A percentile compares a stretch with the other conserved stretches of the same genome.
Evolutionary conservation across 2,113 vertebrate species (phyloP).

Genomic region (Vidua macroura): DNA sequence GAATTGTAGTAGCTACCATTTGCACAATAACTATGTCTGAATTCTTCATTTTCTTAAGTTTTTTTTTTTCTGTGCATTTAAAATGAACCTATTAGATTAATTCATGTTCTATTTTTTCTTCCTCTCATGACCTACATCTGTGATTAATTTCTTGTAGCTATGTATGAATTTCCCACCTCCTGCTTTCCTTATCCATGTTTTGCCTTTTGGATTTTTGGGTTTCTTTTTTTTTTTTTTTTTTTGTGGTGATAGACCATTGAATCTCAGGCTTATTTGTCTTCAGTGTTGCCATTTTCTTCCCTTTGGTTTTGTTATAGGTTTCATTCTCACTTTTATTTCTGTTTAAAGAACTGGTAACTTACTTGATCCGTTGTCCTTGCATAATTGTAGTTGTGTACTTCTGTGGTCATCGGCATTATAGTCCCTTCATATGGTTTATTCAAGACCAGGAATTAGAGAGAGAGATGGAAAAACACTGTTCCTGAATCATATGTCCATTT

Average conservation of each 20-base stretch:
- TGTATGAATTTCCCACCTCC: background rate
- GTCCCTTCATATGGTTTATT: background rate
- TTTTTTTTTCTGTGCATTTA: background rate
- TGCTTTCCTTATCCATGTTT: background rate
- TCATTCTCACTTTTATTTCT: background rate
- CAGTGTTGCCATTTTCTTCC: background rate
- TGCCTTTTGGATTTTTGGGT: background rate
- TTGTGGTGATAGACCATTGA: background rate
- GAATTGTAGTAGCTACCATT: background rate
- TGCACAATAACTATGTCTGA: background rate
- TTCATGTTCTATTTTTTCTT: background rate
- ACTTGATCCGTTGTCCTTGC: background rate
- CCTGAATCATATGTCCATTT: background rate
- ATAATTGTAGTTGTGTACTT: background rate
- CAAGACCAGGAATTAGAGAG: background rate
- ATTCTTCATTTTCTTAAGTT: background rate
- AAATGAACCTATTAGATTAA: background rate
- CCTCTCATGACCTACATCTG: background rate
- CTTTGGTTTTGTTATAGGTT: background rate
- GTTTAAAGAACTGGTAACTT: background rate
- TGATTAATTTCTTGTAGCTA: background rate
- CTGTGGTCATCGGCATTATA: background rate
- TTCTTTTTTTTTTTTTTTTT: background rate
- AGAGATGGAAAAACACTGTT: background rate
- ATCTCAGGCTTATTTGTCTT: background rate